Base-by-base conservation (phyloP, 1,140 invertebrate genomes). In the Pogonus chalceus region DNA sequence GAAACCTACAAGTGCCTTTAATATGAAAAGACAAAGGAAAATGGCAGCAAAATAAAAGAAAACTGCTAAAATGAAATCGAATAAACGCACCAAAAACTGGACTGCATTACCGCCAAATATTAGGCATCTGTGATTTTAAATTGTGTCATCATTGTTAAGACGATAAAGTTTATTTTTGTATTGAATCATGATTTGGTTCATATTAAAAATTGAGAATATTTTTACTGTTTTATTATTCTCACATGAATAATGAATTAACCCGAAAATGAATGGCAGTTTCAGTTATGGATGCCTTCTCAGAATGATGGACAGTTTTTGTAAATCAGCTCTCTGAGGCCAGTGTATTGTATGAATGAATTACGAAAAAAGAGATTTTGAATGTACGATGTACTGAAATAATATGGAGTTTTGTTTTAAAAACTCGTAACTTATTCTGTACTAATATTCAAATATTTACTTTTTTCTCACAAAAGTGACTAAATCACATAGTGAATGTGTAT, bases 321-420 rank as follows among this genome's bases (percentile, higher is more conserved):
- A 43, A 43, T 10, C 37, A 43, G 37, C 37, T 43, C 37, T 43
- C 37, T 43, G 37, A 10, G 37, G 7, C 18, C 18, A 3, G 9
- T 12, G 9, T 12, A 16, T 10, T 4, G 18, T 10, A 43, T 4
- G 37, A 12, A 18, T 9, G 18, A 43, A 43, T 4, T 43, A 16
- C 4, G 7, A 16, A 43, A 43, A 16, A 43, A 18, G 37, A 18
- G 18, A 43, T 10, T 43, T 16, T 43, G 18, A 18, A 10, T 43
- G 37, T 10, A 43, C 37, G 18, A 43, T 7, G 37, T 18, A 43
- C 18, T 43, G 37, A 9, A 18, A 12, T 43, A 12, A 18, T 10
- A 43, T 43, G 9, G 37, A 43, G 37, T 43, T 43, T 43, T 43
- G 37, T 43, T 43, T 43, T 43, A 43, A 18, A 43, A 43, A 43